Percentiles rank a stretch among this genome's conserved stretches.
These are phyloP conservation scores for Scolopax bukidnonensis DNA, from an alignment of 2,797 vertebrate genomes.

Conservation along the genomic window DNA sequence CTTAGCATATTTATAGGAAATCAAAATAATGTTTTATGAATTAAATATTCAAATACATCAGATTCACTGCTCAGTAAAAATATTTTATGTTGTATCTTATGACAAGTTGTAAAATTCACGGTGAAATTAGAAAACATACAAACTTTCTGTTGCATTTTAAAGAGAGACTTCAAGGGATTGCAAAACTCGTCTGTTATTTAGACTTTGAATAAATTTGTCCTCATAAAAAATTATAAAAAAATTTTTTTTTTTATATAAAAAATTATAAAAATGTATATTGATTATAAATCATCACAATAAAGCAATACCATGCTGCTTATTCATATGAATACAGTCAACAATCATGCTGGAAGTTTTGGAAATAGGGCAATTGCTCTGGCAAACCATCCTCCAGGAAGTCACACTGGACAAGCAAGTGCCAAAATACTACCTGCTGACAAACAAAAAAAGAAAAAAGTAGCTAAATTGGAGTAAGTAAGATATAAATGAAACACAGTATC, in stretches of 20 bases:
- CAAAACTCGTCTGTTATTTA: slow-evolving; percentile 7
- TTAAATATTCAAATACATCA: slow-evolving; percentile 48
- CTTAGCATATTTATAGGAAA: background rate
- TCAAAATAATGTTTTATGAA: slow-evolving; percentile 27
- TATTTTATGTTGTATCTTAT: background rate
- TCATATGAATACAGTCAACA: slow-evolving; percentile 17
- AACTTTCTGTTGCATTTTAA: background rate
- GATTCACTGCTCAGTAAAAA: slow-evolving; percentile 11
- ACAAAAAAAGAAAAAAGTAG: background rate
- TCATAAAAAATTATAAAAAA: too few species aligned
- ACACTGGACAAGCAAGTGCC: background rate
- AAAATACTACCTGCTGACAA: background rate
- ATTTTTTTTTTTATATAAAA: too few species aligned
- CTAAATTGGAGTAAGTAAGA: background rate
- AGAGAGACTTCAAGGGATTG: background rate
- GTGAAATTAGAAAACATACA: background rate
- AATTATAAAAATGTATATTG: background rate
- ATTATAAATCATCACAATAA: slow-evolving; percentile 16
- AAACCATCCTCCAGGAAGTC: background rate
- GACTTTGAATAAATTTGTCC: background rate
- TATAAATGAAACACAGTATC: background rate
- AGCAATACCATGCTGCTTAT: slow-evolving; percentile 13
- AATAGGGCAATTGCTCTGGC: background rate
- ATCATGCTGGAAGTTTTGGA: background rate
- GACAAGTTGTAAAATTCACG: background rate